These are phyloP conservation scores for Torymus tubicola DNA, from an alignment of 2,888 invertebrate species.

Conservation along the genomic window DNA sequence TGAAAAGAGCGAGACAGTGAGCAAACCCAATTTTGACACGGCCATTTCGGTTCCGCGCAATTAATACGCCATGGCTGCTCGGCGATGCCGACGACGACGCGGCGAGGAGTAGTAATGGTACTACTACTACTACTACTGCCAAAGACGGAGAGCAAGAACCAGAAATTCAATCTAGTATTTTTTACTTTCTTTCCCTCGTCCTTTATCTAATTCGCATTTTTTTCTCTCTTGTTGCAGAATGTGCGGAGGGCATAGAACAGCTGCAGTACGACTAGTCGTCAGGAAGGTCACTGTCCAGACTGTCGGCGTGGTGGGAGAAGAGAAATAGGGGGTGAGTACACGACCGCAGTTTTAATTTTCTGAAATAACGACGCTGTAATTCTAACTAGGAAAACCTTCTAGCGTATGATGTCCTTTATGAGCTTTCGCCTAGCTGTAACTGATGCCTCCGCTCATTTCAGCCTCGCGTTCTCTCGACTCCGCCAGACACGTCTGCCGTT, in stretches of 20 bases:
- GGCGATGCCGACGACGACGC: no score
- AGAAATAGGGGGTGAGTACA: not conserved
- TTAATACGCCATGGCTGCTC: no score
- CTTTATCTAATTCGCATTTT: constrained; percentile 34
- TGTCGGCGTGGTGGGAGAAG: not conserved
- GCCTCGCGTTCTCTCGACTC: not conserved
- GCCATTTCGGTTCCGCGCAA: constrained; percentile 27
- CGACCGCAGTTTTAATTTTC: constrained; percentile 66
- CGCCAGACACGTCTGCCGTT: not conserved
- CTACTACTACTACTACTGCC: no score
- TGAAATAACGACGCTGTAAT: constrained; percentile 67
- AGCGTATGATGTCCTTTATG: constrained; percentile 42
- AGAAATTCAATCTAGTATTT: no score
- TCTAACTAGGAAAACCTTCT: constrained; percentile 57
- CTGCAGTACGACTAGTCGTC: constrained; percentile 43
- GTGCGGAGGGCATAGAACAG: constrained; percentile 51
- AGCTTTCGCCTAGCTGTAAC: constrained; percentile 21
- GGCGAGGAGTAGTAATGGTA: no score
- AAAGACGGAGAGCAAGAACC: no score
- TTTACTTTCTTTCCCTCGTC: no score
- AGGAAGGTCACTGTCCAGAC: not conserved
- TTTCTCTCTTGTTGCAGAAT: constrained; percentile 56
- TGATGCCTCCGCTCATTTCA: not conserved
- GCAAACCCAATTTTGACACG: constrained; percentile 16
- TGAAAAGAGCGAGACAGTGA: no score